These are phyloP conservation scores for Vidua macroura DNA, from an alignment of 2,113 vertebrate genomes.

Conservation along the genomic window DNA sequence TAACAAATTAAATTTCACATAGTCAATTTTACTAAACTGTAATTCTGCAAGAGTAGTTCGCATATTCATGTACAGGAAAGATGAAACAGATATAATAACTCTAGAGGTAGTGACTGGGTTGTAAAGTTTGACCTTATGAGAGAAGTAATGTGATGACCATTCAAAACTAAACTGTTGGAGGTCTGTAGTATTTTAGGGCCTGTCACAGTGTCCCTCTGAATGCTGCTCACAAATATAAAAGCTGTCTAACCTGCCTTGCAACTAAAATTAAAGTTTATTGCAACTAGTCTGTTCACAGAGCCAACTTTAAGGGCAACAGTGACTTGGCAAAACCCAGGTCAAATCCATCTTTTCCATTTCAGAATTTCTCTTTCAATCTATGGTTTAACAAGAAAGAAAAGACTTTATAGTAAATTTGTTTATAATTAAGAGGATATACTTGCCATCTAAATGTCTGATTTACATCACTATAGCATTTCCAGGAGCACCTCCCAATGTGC, in stretches of 20 bases:
- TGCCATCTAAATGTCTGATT: background rate
- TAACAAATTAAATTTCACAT: background rate
- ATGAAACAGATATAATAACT: conserved; percentile 47
- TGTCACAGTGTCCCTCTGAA: background rate
- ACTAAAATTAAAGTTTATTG: conserved; percentile 56
- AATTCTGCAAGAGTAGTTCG: background rate
- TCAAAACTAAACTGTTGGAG: background rate
- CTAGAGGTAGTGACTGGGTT: conserved; percentile 27
- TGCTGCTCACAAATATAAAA: conserved; percentile 27
- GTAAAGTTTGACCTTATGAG: conserved; percentile 79
- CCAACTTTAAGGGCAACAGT: background rate
- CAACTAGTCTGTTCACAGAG: background rate
- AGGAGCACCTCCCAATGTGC: background rate
- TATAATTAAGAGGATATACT: background rate
- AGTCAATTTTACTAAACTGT: background rate
- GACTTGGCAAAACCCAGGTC: background rate
- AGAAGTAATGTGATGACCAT: conserved; percentile 9
- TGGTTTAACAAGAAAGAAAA: background rate
- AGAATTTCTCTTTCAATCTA: background rate
- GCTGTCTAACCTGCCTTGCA: conserved; percentile 35
- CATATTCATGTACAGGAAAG: conserved; percentile 4
- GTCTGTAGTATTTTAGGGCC: background rate
- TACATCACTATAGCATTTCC: background rate
- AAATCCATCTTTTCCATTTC: background rate
- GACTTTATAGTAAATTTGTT: background rate